These are phyloP conservation scores for Isichthys henryi DNA, from an alignment of 2,113 vertebrate genomes.

Conservation along the genomic window DNA sequence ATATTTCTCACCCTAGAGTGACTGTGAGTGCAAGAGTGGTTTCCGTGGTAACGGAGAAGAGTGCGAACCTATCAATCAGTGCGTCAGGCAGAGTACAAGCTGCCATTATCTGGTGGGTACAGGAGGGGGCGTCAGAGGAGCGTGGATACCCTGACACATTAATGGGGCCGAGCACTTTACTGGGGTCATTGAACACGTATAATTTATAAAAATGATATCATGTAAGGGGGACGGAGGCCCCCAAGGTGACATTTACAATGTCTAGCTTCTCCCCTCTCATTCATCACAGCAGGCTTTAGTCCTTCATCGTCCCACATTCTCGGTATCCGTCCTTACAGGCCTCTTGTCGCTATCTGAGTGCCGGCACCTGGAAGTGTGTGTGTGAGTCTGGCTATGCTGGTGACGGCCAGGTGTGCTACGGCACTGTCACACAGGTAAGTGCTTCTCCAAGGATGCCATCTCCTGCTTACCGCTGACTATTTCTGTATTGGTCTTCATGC, in stretches of 20 bases:
- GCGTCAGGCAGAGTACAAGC: slow-evolving; percentile 61
- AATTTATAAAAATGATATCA: neutral
- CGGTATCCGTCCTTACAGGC: slow-evolving; percentile 47
- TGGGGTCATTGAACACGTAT: neutral
- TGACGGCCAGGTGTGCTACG: slow-evolving; percentile 73
- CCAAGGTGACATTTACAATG: neutral
- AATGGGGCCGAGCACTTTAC: neutral
- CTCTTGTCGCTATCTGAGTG: slow-evolving; percentile 48
- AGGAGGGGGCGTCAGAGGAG: neutral
- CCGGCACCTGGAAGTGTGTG: slow-evolving; percentile 68
- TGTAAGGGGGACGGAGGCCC: neutral
- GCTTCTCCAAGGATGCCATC: neutral
- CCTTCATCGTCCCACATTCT: slow-evolving; percentile 2
- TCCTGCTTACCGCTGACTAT: neutral
- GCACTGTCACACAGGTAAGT: slow-evolving; percentile 68
- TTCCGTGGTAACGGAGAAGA: slow-evolving; percentile 73
- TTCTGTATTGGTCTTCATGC: neutral
- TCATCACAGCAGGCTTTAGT: neutral
- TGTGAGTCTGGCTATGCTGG: slow-evolving; percentile 71
- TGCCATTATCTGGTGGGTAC: slow-evolving; percentile 79
- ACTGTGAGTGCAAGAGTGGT: slow-evolving; percentile 76
- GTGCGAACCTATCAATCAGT: slow-evolving; percentile 71
- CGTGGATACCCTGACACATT: neutral
- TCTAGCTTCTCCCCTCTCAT: neutral
- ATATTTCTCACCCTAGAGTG: slow-evolving; percentile 55